Base-by-base conservation (phyloP, 2,797 vertebrate species). In the Acrocephalus scirpaceus region DNA sequence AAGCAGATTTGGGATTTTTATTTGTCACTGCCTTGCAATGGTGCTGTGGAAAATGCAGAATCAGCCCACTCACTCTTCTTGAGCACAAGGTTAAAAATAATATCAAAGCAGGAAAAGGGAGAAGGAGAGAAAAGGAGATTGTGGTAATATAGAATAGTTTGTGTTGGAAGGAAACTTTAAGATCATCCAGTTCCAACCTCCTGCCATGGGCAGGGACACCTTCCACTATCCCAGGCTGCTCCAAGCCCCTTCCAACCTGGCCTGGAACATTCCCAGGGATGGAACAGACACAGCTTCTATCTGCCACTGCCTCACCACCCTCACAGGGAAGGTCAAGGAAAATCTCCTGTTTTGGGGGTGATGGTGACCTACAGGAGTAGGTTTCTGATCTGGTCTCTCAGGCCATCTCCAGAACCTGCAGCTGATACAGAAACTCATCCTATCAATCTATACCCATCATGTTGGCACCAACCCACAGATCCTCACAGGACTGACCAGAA, bases 171-270 rank as follows among this genome's bases (percentile, higher is more conserved):
- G 13, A 26, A 47, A 10, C 3, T 19, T 30, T 58, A 77, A 47
- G 5, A 26, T 40, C 17, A 51, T 16, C 11, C 26, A 30, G 27
- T 65, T 70, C 29, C 57, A 67, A 29, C 10, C 5, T 3, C 36
- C n/a, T 76, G 23, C 29, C 15, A 27, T 7, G 38, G 23, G 13
- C 25, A 45, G 20, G 6, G 29, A 22, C 29, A 40, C 6, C 7
- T 65, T 36, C 40, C 34, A 23, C 21, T 14, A 10, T 0, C 4
- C 13, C 53, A 77, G 29, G 9, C 13, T 64, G 38, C 45, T 65
- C 38, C 30, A 77, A 71, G 18, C 12, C 17, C n/a, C 0, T 0
- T 71, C n/a, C 45, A 40, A 0, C 6, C 29, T 26, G 29, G 10
- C 5, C n/a, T 34, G 4, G 29, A 1, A 32, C n/a, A 34, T 3